Percentiles rank a stretch among this genome's conserved stretches.
Evolutionary conservation across 2,113 vertebrate species (phyloP).

Genomic region (Jacana jacana): DNA sequence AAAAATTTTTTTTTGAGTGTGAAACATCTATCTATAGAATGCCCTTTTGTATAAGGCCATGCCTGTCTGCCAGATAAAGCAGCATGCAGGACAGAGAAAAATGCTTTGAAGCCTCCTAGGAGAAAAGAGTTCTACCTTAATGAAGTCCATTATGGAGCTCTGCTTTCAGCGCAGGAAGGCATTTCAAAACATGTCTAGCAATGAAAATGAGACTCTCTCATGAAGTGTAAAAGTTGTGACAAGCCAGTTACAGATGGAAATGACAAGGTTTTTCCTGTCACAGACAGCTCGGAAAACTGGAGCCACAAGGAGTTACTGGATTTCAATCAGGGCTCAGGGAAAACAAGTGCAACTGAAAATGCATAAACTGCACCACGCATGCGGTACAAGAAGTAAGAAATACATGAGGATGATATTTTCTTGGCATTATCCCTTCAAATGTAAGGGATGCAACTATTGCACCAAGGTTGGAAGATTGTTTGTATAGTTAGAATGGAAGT

Average conservation of each 20-base stretch:
- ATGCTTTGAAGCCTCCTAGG: constrained; percentile 37
- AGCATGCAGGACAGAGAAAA: background rate
- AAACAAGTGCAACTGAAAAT: background rate
- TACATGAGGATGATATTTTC: background rate
- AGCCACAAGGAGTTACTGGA: background rate
- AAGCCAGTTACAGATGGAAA: constrained; percentile 8
- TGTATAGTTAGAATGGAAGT: background rate
- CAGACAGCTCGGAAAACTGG: constrained; percentile 25
- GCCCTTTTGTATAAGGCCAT: background rate
- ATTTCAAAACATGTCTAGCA: background rate
- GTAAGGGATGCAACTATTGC: background rate
- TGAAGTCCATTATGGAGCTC: constrained; percentile 54
- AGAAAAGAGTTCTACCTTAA: constrained; percentile 36
- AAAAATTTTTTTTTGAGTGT: background rate
- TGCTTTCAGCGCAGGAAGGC: constrained; percentile 21
- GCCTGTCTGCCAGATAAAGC: background rate
- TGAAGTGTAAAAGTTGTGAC: constrained; percentile 50
- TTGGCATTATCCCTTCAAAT: background rate
- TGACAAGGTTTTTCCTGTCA: constrained; percentile 33
- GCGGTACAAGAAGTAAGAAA: background rate
- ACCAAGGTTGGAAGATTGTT: background rate
- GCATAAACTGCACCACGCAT: background rate
- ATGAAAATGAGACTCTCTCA: constrained; percentile 22
- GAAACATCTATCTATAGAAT: constrained; percentile 21
- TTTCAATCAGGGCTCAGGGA: constrained; percentile 3